Conservation (phyloP, 2,797 vertebrate species). For the Pseudochaenichthys georgianus region DNA sequence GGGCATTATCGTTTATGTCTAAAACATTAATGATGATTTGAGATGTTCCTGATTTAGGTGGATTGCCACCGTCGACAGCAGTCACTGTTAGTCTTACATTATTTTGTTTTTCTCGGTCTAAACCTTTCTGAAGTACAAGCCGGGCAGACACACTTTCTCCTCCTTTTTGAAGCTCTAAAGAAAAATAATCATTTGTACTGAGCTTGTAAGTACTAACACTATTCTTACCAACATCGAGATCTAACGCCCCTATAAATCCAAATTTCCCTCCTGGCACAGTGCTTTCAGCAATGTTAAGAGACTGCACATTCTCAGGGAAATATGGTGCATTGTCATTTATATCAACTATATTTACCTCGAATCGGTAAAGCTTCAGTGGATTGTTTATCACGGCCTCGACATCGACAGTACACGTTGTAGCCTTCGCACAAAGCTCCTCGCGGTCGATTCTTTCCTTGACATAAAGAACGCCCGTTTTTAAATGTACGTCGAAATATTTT, state of each 20-base stretch:
- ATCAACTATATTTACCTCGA: conserved; percentile 73
- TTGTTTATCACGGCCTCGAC: conserved; percentile 74
- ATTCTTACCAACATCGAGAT: conserved; percentile 75
- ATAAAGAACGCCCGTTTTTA: conserved; percentile 72
- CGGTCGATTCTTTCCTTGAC: conserved; percentile 78
- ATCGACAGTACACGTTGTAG: conserved; percentile 63
- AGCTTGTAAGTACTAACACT: conserved; percentile 70
- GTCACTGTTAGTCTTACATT: conserved; percentile 57
- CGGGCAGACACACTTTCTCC: conserved; percentile 60
- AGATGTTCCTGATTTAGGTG: conserved; percentile 59
- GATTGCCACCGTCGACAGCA: conserved; percentile 72
- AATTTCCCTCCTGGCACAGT: conserved; percentile 74
- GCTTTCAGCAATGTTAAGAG: conserved; percentile 78
- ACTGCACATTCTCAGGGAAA: conserved; percentile 65
- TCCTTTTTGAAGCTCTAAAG: conserved; percentile 56
- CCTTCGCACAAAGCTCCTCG: conserved; percentile 75
- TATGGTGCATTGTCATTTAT: conserved; percentile 75
- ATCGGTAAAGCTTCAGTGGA: conserved; percentile 72
- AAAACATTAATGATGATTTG: conserved; percentile 56
- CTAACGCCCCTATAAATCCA: conserved; percentile 61
- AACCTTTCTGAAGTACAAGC: conserved; percentile 69
- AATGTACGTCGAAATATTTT: conserved; percentile 79
- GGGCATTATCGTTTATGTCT: conserved; percentile 73
- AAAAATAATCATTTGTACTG: conserved; percentile 73
- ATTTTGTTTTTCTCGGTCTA: conserved; percentile 73